Conservation (phyloP, 2,797 vertebrate species). For the Hydrocynus forskahlii region DNA sequence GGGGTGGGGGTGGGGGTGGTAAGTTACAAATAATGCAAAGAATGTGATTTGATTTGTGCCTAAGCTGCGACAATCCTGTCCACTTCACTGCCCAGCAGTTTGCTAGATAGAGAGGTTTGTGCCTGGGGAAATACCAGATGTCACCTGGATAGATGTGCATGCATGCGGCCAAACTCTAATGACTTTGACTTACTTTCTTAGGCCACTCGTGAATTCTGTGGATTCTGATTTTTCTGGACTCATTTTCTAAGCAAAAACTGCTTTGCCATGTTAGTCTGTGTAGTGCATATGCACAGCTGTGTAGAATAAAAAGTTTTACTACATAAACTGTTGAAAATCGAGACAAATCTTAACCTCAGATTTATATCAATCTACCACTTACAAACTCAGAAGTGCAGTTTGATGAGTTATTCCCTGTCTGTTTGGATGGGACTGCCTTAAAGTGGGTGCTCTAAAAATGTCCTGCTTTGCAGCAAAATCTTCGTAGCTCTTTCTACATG, state of each 20-base stretch:
- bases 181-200: too few species aligned
- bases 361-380: too few species aligned
- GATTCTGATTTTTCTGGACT: too few species aligned
- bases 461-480: background rate
- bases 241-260: too few species aligned
- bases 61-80: background rate
- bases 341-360: too few species aligned
- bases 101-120: background rate
- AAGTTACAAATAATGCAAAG: background rate
- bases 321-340: too few species aligned
- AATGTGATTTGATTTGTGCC: background rate
- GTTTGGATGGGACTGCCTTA: background rate
- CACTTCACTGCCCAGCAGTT: background rate
- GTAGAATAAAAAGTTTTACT: too few species aligned
- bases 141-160: background rate
- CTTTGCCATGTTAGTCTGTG: too few species aligned
- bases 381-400: too few species aligned
- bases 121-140: background rate
- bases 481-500: background rate
- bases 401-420: background rate
- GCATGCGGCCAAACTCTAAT: too few species aligned
- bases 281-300: too few species aligned
- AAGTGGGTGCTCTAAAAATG: background rate
- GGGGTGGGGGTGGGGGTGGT: background rate
- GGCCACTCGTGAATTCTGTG: too few species aligned